Evolutionary conservation across 2,888 invertebrate genomes (phyloP).

Genomic region (Congeria kusceri): DNA sequence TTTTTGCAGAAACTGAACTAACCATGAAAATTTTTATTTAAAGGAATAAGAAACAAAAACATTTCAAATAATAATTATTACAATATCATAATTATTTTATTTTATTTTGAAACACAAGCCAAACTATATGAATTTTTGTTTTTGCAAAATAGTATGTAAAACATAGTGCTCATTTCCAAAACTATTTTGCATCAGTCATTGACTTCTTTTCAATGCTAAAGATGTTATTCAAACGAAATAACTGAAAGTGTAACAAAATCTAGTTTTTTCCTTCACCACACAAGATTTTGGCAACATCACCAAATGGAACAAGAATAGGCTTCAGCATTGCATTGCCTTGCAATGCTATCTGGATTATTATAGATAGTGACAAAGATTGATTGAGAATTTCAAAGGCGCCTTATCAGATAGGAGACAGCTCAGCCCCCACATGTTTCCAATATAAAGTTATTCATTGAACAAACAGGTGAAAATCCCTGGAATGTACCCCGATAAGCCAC

Average conservation of each 20-base stretch:
- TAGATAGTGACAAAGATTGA: slow-evolving; percentile 3
- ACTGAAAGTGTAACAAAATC: background rate
- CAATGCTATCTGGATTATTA: background rate
- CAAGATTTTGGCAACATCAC: slow-evolving; percentile 1
- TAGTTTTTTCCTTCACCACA: background rate
- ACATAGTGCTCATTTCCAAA: too few species aligned
- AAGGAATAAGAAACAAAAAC: too few species aligned
- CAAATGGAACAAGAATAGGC: background rate
- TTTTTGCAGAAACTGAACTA: too few species aligned
- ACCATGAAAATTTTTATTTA: too few species aligned
- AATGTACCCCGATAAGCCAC: background rate
- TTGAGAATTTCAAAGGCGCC: slow-evolving; percentile 6
- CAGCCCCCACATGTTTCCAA: background rate
- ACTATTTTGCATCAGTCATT: too few species aligned
- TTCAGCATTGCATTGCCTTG: background rate
- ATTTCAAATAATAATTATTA: too few species aligned
- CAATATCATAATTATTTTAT: too few species aligned
- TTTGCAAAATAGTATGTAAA: too few species aligned
- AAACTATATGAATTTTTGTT: too few species aligned
- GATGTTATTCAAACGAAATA: background rate
- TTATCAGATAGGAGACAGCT: background rate
- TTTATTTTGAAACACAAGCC: too few species aligned
- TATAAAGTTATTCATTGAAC: slow-evolving; percentile 7
- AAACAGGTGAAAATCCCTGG: slow-evolving; percentile 7
- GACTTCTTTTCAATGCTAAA: too few species aligned